These are phyloP conservation scores for Carassius carassius DNA, from an alignment of 2,113 vertebrate genomes.

Conservation along the genomic window DNA sequence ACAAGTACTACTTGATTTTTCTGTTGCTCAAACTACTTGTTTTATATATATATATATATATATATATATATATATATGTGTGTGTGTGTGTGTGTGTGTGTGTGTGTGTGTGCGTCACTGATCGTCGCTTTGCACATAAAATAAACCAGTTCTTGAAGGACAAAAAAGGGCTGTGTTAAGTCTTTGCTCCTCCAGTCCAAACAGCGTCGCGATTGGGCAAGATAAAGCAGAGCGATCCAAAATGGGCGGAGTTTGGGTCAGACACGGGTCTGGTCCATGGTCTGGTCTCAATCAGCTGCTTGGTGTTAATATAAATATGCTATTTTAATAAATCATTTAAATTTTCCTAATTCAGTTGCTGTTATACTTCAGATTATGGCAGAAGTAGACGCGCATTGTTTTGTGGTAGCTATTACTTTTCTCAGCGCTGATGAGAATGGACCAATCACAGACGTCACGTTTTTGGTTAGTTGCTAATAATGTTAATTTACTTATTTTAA, in stretches of 20 bases:
- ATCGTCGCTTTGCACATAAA: conserved; percentile 11
- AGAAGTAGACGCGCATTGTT: background rate
- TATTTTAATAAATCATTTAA: background rate
- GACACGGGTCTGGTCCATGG: too few species aligned
- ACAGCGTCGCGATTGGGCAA: background rate
- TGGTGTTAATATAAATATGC: background rate
- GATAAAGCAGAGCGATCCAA: background rate
- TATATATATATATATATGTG: too few species aligned
- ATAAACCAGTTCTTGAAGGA: conserved; percentile 7
- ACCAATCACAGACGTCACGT: background rate
- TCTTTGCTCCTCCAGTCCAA: background rate
- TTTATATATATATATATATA: too few species aligned
- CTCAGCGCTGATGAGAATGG: background rate
- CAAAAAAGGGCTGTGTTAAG: background rate
- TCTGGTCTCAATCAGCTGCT: too few species aligned
- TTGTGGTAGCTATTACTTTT: background rate
- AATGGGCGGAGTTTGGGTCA: background rate
- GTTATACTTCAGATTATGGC: background rate
- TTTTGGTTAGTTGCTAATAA: background rate
- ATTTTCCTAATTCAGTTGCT: background rate
- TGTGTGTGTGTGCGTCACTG: background rate
- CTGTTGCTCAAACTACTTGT: background rate
- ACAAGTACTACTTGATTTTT: background rate
- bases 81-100: too few species aligned
- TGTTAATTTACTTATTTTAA: background rate